phyloP scores from a whole-genome alignment of 2,888 invertebrate species.

The Nemoura dubitans region DNA sequence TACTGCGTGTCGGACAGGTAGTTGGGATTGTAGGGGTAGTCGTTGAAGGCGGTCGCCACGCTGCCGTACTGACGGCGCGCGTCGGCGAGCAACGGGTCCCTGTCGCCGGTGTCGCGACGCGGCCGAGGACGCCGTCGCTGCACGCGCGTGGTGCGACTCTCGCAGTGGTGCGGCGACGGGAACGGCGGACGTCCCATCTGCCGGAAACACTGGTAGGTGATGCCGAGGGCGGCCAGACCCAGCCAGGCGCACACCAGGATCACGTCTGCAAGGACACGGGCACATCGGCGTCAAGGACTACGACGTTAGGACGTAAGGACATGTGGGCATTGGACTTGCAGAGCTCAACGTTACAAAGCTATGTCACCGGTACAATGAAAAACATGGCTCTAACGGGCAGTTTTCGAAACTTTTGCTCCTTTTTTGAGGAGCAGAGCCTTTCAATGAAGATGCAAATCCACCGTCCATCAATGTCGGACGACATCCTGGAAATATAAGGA shows the following conservation, averaged over 20 bases:
- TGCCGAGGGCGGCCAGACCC: constrained; percentile 64
- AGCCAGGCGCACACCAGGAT: constrained; percentile 66
- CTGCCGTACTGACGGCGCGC: constrained; percentile 30
- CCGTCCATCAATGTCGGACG: too few species aligned
- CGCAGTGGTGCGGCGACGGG: constrained; percentile 63
- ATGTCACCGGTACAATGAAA: too few species aligned
- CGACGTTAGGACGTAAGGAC: too few species aligned
- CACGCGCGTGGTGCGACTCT: constrained; percentile 21
- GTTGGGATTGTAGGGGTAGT: background rate
- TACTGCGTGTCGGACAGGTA: background rate
- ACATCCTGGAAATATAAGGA: too few species aligned
- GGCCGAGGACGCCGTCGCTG: background rate
- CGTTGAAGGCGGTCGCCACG: background rate
- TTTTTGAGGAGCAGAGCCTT: too few species aligned
- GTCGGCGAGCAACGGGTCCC: constrained; percentile 45
- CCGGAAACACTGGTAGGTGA: constrained; percentile 65
- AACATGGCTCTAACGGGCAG: too few species aligned
- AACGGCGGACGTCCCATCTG: constrained; percentile 70
- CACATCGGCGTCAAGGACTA: constrained; percentile 50
- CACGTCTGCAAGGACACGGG: constrained; percentile 67
- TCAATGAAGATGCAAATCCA: too few species aligned
- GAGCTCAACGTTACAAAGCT: too few species aligned
- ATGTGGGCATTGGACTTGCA: too few species aligned
- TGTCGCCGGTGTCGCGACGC: constrained; percentile 26
- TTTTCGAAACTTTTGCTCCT: too few species aligned